phyloP scores from a whole-genome alignment of 2,888 invertebrate species.

The Acleris cristana region DNA sequence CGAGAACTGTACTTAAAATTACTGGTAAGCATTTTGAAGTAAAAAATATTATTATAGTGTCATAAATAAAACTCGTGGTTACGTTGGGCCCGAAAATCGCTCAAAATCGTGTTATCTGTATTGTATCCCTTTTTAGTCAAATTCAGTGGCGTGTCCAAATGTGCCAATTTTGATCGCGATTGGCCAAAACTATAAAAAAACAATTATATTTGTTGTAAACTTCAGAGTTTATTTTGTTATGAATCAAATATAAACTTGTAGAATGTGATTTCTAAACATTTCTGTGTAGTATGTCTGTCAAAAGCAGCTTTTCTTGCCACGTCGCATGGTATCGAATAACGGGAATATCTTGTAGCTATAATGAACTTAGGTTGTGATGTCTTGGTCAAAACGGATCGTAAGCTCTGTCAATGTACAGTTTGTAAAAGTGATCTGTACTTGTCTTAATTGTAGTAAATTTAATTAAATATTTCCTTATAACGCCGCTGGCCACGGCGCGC shows the following conservation, averaged over 20 bases:
- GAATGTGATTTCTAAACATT: slow-evolving; percentile 20
- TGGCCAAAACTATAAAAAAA: slow-evolving; percentile 44
- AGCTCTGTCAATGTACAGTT: slow-evolving; percentile 18
- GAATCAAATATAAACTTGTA: slow-evolving; percentile 35
- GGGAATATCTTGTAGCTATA: slow-evolving; percentile 12
- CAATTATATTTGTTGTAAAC: slow-evolving; percentile 52
- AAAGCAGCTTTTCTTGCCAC: slow-evolving; percentile 28
- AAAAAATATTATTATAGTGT: slow-evolving; percentile 6
- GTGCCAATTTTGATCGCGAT: slow-evolving; percentile 51
- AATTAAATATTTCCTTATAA: too few species aligned
- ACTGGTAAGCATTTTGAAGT: slow-evolving; percentile 36
- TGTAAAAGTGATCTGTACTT: neutral
- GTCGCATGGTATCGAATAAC: neutral
- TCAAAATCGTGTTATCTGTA: slow-evolving; percentile 2
- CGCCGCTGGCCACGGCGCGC: too few species aligned
- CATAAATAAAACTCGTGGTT: neutral
- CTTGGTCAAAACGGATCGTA: slow-evolving; percentile 4
- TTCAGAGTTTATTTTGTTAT: slow-evolving; percentile 58
- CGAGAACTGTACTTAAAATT: slow-evolving; percentile 44
- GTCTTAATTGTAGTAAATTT: neutral
- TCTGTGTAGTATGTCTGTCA: slow-evolving; percentile 20
- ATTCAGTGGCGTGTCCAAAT: slow-evolving; percentile 20
- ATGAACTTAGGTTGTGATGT: slow-evolving; percentile 33
- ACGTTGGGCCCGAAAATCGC: slow-evolving; percentile 7
- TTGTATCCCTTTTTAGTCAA: neutral